phyloP scores from a whole-genome alignment of 2,888 invertebrate species.

The Ligdia adustata region DNA sequence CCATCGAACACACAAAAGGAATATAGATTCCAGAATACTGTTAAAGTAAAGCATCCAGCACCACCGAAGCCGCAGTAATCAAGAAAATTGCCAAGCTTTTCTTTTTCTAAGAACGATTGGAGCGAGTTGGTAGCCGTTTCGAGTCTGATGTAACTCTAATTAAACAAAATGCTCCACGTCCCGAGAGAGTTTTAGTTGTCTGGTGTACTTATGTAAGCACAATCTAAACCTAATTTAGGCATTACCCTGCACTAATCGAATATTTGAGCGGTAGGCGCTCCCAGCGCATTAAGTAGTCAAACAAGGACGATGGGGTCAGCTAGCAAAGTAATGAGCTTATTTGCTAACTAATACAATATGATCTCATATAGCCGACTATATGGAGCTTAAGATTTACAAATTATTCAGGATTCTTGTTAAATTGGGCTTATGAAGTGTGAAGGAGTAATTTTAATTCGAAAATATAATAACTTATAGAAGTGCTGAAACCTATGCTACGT shows the following conservation, averaged over 20 bases:
- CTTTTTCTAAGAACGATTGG: slow-evolving; percentile 3
- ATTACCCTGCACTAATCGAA: slow-evolving; percentile 29
- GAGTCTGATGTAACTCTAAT: slow-evolving; percentile 26
- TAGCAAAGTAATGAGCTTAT: slow-evolving; percentile 3
- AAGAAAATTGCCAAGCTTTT: slow-evolving; percentile 9
- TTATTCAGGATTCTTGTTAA: no score
- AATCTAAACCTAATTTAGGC: slow-evolving; percentile 36
- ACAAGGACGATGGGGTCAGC: slow-evolving; percentile 10
- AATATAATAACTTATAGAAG: no score
- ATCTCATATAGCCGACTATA: not conserved
- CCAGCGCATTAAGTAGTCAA: slow-evolving; percentile 6
- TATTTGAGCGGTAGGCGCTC: slow-evolving; percentile 31
- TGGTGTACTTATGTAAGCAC: slow-evolving; percentile 28
- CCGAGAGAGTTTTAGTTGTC: slow-evolving; percentile 27
- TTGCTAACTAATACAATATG: slow-evolving; percentile 5
- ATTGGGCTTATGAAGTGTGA: no score
- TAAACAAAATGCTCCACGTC: slow-evolving; percentile 24
- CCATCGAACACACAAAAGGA: no score
- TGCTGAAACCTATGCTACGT: no score
- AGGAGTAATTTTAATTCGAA: no score
- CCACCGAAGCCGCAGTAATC: slow-evolving; percentile 2
- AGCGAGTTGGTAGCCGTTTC: slow-evolving; percentile 22
- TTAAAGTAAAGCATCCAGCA: not conserved
- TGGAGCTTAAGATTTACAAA: no score
- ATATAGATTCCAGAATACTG: not conserved